Evolutionary conservation across 2,797 vertebrate species (phyloP).

Genomic region (Cichlasoma orientale): DNA sequence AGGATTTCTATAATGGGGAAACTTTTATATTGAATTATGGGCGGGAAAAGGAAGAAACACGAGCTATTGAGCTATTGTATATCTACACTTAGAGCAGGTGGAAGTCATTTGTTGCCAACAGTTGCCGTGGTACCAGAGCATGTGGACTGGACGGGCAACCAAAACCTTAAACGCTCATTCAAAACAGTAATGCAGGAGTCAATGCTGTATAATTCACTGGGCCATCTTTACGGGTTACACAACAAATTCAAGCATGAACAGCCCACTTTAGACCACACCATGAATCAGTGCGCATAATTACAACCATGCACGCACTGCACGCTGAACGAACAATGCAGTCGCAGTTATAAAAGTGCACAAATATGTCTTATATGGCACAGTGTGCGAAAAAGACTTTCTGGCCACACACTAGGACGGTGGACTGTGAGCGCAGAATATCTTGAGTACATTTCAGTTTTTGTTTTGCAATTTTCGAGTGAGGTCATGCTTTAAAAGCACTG

Average conservation of each 20-base stretch:
- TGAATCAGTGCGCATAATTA: neutral
- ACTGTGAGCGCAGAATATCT: no score
- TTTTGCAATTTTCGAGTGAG: no score
- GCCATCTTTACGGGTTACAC: neutral
- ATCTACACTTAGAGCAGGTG: neutral
- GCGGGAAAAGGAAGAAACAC: neutral
- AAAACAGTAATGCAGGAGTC: neutral
- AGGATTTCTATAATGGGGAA: neutral
- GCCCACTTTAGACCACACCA: neutral
- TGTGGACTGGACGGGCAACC: neutral
- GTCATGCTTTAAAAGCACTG: no score
- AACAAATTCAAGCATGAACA: neutral
- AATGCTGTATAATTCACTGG: neutral
- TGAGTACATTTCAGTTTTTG: no score
- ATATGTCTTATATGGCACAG: no score
- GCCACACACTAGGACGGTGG: no score
- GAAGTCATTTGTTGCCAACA: neutral
- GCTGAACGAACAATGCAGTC: no score
- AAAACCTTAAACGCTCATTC: neutral
- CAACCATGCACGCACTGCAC: neutral
- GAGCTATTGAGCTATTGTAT: neutral
- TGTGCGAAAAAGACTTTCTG: no score
- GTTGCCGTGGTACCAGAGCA: neutral
- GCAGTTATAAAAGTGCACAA: no score
- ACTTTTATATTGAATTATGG: neutral